Conservation (phyloP, 2,888 invertebrate species). For the Dasysyrphus albostriatus region DNA sequence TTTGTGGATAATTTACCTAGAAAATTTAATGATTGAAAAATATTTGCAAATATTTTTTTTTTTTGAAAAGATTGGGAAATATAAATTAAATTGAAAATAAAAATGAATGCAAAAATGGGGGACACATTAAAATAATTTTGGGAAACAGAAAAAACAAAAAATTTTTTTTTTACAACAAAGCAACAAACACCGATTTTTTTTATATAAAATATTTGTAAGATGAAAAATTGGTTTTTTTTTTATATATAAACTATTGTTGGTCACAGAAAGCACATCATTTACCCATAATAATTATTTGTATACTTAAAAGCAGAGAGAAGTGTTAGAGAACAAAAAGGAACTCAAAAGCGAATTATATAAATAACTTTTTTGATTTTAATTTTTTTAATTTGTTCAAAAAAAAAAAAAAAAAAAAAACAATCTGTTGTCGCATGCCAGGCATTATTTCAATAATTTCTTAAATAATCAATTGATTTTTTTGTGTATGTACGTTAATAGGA, state of each 20-base stretch:
- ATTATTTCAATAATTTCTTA: conserved; percentile 47
- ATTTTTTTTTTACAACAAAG: conserved; percentile 59
- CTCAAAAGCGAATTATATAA: conserved; percentile 38
- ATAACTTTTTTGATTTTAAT: conserved; percentile 1
- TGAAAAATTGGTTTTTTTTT: conserved; percentile 14
- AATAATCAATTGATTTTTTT: conserved; percentile 34
- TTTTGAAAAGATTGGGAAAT: conserved; percentile 1
- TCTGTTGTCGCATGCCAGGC: conserved; percentile 66
- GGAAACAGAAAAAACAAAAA: conserved; percentile 30
- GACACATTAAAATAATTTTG: conserved; percentile 37
- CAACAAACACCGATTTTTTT: conserved; percentile 60
- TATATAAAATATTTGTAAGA: conserved; percentile 17
- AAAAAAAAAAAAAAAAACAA: conserved; percentile 22
- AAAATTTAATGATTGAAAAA: conserved; percentile 62
- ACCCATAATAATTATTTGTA: conserved; percentile 31
- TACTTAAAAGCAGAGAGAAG: conserved; percentile 52
- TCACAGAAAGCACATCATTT: conserved; percentile 53
- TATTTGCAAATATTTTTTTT: conserved; percentile 29
- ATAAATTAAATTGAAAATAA: conserved; percentile 35
- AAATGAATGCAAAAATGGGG: conserved; percentile 38
- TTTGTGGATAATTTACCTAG: conserved; percentile 79
- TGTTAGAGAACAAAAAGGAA: conserved; percentile 52
- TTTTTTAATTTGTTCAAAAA: too few species aligned
- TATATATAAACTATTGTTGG: conserved; percentile 17
- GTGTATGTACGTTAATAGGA: conserved; percentile 15